Conservation (phyloP, 1,140 invertebrate genomes). For the Anagrus nilaparvatae region DNA sequence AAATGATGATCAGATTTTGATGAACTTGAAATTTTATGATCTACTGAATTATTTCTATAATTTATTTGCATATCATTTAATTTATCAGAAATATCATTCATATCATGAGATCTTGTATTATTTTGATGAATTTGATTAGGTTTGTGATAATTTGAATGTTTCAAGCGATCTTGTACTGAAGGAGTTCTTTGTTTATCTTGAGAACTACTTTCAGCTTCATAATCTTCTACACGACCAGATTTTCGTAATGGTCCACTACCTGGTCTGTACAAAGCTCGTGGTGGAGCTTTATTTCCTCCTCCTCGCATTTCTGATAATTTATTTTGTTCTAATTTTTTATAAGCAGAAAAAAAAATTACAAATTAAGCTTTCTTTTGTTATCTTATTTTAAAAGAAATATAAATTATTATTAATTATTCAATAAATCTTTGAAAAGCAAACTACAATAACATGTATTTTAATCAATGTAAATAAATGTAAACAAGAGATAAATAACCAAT, state of each 20-base stretch:
- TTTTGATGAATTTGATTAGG: slow-evolving; percentile 19
- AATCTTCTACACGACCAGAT: slow-evolving; percentile 41
- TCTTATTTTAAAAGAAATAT: too few relatives aligned
- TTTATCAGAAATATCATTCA: slow-evolving; percentile 29
- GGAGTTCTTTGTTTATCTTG: slow-evolving; percentile 26
- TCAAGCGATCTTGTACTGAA: slow-evolving; percentile 33
- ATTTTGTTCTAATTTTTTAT: slow-evolving; percentile 25
- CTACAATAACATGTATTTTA: too few relatives aligned
- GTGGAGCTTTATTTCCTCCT: slow-evolving; percentile 33
- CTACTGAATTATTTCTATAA: slow-evolving; percentile 26
- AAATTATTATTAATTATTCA: too few relatives aligned
- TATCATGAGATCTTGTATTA: slow-evolving; percentile 18
- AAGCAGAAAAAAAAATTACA: too few relatives aligned
- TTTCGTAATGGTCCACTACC: slow-evolving; percentile 52
- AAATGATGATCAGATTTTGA: slow-evolving; percentile 28
- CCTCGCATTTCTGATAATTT: slow-evolving; percentile 30
- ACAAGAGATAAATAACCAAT: too few relatives aligned
- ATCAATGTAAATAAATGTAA: too few relatives aligned
- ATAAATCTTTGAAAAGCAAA: too few relatives aligned
- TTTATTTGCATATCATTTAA: slow-evolving; percentile 30
- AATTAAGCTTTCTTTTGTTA: too few relatives aligned
- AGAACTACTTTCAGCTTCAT: slow-evolving; percentile 35
- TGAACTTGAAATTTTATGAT: slow-evolving; percentile 22
- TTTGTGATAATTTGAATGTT: slow-evolving; percentile 23
- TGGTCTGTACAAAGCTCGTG: slow-evolving; percentile 48